Percentiles rank a stretch among this genome's conserved stretches.
phyloP scores from a whole-genome alignment of 2,113 vertebrate species.

The Phyllopteryx taeniolatus region DNA sequence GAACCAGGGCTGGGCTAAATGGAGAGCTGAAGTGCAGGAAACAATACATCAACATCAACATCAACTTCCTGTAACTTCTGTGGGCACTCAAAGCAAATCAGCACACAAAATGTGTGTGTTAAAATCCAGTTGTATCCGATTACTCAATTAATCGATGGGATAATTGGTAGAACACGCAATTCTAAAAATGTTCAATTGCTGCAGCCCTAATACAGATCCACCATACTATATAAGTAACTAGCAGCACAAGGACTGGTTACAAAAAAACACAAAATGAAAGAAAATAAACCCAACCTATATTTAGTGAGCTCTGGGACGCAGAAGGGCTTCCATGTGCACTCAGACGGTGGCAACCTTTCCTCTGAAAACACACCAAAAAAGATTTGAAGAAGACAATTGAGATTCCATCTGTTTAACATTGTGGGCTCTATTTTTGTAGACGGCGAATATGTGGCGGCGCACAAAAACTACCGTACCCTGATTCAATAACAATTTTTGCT shows the following conservation, averaged over 20 bases:
- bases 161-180: too few relatives aligned
- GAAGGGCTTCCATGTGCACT: slow-evolving; percentile 84
- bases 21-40: slow-evolving; percentile 76
- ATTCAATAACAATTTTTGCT: too few relatives aligned
- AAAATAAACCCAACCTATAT: slow-evolving; percentile 75
- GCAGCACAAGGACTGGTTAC: too few relatives aligned
- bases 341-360: slow-evolving; percentile 88
- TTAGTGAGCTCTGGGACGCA: slow-evolving; percentile 75
- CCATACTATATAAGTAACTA: neutral
- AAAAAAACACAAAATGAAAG: neutral
- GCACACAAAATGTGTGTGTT: too few relatives aligned
- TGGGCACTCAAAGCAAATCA: too few relatives aligned
- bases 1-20: slow-evolving; percentile 92
- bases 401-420: neutral
- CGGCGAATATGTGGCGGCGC: too few relatives aligned
- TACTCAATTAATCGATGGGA: neutral
- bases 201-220: too few relatives aligned
- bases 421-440: too few relatives aligned
- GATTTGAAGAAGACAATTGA: neutral
- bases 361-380: slow-evolving; percentile 67
- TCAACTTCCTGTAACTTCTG: too few relatives aligned
- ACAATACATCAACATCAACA: neutral
- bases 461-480: too few relatives aligned
- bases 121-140: too few relatives aligned
- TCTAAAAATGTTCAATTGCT: too few relatives aligned